These are phyloP conservation scores for Operophtera brumata DNA, from an alignment of 2,888 invertebrate species.

Conservation along the genomic window DNA sequence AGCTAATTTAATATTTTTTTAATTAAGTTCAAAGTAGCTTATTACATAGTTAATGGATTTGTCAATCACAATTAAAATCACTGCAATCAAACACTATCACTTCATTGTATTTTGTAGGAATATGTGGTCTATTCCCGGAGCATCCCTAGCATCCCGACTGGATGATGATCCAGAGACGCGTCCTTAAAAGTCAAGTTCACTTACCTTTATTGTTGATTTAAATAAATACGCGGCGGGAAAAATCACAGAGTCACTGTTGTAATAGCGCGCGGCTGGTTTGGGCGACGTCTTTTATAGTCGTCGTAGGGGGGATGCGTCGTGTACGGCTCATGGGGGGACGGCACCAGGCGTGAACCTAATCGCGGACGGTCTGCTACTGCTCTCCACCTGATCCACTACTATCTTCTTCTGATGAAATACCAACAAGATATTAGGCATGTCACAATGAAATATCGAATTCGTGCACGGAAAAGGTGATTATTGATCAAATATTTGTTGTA, in stretches of 20 bases:
- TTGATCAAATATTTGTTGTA: slow-evolving; percentile 12
- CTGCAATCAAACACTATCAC: slow-evolving; percentile 29
- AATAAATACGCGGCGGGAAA: slow-evolving; percentile 73
- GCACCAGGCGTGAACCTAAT: slow-evolving; percentile 23
- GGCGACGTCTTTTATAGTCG: slow-evolving; percentile 72
- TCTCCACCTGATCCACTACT: background rate
- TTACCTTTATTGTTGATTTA: slow-evolving; percentile 69
- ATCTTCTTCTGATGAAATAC: slow-evolving; percentile 6
- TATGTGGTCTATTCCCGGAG: slow-evolving; percentile 39
- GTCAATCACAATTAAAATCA: slow-evolving; percentile 23
- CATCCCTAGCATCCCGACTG: slow-evolving; percentile 54
- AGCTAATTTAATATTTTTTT: slow-evolving; percentile 33
- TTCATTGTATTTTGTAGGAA: background rate
- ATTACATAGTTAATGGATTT: slow-evolving; percentile 11
- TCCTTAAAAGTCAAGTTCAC: slow-evolving; percentile 56
- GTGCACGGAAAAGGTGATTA: no score
- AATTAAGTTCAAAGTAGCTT: slow-evolving; percentile 27
- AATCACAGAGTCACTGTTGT: slow-evolving; percentile 78
- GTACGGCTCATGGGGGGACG: slow-evolving; percentile 55
- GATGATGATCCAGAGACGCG: no score
- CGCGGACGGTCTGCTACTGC: slow-evolving; percentile 35
- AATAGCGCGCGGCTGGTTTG: slow-evolving; percentile 78
- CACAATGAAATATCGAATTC: no score
- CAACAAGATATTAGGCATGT: background rate
- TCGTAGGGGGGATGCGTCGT: slow-evolving; percentile 72